A percentile compares a stretch with the other conserved stretches of the same genome.
Evolutionary conservation across 2,888 invertebrate genomes (phyloP).

Genomic region (Blera fallax): DNA sequence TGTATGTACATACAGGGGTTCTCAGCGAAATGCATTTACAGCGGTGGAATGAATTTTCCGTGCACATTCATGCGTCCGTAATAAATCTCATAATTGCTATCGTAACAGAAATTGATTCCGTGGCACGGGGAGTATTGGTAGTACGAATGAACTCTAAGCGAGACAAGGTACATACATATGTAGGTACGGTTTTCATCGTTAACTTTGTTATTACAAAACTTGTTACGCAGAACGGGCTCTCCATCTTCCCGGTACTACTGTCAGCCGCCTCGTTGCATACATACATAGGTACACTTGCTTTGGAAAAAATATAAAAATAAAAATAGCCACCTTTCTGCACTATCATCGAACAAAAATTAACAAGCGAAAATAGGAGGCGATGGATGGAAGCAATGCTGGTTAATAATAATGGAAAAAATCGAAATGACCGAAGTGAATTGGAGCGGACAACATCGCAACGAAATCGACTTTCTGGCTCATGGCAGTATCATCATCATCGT

Average conservation of each 20-base stretch:
- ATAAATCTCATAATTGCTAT: conserved; percentile 53
- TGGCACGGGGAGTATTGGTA: not conserved
- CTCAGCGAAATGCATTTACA: conserved; percentile 40
- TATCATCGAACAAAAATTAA: conserved; percentile 55
- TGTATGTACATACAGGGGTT: too few relatives aligned
- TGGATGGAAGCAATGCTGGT: conserved; percentile 21
- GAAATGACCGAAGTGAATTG: conserved; percentile 63
- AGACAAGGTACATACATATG: too few relatives aligned
- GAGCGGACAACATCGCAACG: conserved; percentile 64
- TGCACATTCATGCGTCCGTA: conserved; percentile 1
- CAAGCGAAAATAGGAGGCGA: conserved; percentile 37
- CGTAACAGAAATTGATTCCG: conserved; percentile 42
- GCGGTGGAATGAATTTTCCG: conserved; percentile 18
- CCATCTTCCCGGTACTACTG: not conserved
- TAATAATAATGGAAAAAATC: conserved; percentile 59
- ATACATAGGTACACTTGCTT: not conserved
- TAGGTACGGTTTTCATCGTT: not conserved
- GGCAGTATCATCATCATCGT: conserved; percentile 41
- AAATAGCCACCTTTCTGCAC: conserved; percentile 36
- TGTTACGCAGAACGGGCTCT: not conserved
- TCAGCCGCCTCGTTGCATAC: not conserved
- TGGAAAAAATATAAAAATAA: conserved; percentile 8
- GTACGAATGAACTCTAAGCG: not conserved
- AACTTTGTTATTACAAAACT: conserved; percentile 24
- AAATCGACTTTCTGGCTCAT: conserved; percentile 65